These are phyloP conservation scores for Barbus barbus DNA, from an alignment of 2,113 vertebrate species.

Conservation along the genomic window DNA sequence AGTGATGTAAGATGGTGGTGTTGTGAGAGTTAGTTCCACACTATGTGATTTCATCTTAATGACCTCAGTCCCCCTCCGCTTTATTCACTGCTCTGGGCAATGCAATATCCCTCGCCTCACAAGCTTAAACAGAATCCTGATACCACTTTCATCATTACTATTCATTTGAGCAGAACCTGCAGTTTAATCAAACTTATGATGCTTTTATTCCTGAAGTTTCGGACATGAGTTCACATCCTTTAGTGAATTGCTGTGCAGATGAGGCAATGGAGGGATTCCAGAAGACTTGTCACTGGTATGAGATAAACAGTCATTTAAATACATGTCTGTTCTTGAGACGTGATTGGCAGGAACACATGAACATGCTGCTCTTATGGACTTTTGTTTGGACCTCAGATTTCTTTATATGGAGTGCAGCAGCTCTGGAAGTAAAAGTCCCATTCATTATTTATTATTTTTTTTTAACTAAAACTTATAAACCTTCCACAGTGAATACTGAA, in stretches of 20 bases:
- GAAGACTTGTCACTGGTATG: not conserved
- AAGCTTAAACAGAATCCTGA: not conserved
- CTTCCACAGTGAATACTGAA: not conserved
- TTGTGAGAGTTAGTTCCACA: conserved; percentile 15
- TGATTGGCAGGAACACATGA: not conserved
- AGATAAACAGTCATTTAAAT: not conserved
- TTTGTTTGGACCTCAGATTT: not conserved
- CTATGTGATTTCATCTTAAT: conserved; percentile 31
- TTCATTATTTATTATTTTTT: not conserved
- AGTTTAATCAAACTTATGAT: not conserved
- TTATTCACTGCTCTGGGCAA: not conserved
- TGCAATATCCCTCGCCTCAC: not conserved
- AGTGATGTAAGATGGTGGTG: not conserved
- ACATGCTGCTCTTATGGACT: not conserved
- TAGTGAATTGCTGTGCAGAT: not conserved
- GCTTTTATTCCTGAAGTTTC: not conserved
- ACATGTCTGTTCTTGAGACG: not conserved
- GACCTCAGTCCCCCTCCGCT: not conserved
- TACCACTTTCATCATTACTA: not conserved
- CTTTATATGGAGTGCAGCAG: not conserved
- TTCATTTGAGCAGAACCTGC: not conserved
- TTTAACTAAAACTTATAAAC: not conserved
- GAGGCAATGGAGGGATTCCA: not conserved
- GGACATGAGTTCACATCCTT: too few species aligned
- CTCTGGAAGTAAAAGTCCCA: not conserved